Evolutionary conservation across 2,888 invertebrate genomes (phyloP).

Genomic region (Anthrax anthrax): DNA sequence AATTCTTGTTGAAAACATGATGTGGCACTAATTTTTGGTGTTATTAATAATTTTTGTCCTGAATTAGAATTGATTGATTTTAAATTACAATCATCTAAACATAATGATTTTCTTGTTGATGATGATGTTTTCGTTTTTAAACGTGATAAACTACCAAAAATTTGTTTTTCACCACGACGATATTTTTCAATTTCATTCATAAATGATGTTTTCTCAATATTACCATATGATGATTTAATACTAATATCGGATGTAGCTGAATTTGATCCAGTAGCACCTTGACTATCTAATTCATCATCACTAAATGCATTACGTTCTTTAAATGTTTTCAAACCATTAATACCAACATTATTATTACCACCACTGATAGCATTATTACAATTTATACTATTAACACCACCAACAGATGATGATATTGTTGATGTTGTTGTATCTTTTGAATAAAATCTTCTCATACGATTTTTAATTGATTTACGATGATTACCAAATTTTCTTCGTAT

Average conservation of each 20-base stretch:
- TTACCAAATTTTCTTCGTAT: conserved; percentile 20
- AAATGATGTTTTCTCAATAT: conserved; percentile 1
- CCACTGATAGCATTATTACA: background rate
- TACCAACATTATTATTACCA: background rate
- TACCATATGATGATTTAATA: conserved; percentile 8
- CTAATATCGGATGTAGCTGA: conserved; percentile 10
- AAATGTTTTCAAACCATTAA: too few species aligned
- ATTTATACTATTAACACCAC: too few species aligned
- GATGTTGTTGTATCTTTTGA: conserved; percentile 9
- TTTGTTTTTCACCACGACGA: conserved; percentile 12
- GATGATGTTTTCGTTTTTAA: conserved; percentile 15
- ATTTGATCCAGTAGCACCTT: conserved; percentile 10
- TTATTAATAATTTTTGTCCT: background rate
- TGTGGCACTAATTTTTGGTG: conserved; percentile 5
- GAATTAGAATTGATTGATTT: too few species aligned
- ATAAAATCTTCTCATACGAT: conserved; percentile 20
- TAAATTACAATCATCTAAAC: conserved; percentile 9
- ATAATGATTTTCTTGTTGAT: conserved; percentile 12
- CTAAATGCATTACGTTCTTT: conserved; percentile 11
- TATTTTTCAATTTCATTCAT: conserved; percentile 10
- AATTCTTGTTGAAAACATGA: conserved; percentile 11
- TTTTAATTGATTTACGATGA: conserved; percentile 22
- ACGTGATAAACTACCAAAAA: conserved; percentile 19
- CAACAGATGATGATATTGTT: too few species aligned
- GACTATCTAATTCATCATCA: conserved; percentile 12